Evolutionary conservation across 2,797 vertebrate species (phyloP).

Genomic region (Xenops minutus): DNA sequence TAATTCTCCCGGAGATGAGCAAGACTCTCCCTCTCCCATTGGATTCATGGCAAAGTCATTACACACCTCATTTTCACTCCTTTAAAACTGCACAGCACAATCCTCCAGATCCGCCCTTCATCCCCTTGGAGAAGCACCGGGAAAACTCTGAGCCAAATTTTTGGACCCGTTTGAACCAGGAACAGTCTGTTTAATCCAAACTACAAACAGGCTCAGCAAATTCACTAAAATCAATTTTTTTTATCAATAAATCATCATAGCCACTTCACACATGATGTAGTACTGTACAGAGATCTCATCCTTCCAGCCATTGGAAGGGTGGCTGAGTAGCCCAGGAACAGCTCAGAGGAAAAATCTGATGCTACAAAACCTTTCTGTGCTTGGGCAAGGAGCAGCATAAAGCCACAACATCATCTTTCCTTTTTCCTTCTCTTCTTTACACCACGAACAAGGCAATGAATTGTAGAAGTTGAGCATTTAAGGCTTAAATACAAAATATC

Average conservation of each 20-base stretch:
- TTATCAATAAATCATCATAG: accelerated
- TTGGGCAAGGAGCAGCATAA: not conserved
- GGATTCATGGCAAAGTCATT: not conserved
- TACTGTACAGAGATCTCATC: not conserved
- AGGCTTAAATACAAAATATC: not conserved
- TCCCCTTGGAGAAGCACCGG: not conserved
- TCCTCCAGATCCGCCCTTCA: not conserved
- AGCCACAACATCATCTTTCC: not conserved
- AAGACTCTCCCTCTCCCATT: not conserved
- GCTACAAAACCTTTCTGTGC: not conserved
- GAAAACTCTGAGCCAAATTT: not conserved
- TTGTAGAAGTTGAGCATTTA: not conserved
- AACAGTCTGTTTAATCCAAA: accelerated
- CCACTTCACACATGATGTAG: accelerated
- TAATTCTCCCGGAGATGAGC: not conserved
- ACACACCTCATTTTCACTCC: constrained; percentile 14
- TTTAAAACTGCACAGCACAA: not conserved
- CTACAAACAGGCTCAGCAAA: not conserved
- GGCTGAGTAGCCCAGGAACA: accelerated
- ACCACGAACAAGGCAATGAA: not conserved
- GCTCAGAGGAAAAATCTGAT: not conserved
- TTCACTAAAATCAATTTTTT: not conserved
- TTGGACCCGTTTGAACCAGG: not conserved
- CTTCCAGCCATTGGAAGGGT: not conserved
- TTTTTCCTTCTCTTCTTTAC: not conserved